phyloP scores from a whole-genome alignment of 2,797 vertebrate genomes.

The Euphonia xanthogaster region DNA sequence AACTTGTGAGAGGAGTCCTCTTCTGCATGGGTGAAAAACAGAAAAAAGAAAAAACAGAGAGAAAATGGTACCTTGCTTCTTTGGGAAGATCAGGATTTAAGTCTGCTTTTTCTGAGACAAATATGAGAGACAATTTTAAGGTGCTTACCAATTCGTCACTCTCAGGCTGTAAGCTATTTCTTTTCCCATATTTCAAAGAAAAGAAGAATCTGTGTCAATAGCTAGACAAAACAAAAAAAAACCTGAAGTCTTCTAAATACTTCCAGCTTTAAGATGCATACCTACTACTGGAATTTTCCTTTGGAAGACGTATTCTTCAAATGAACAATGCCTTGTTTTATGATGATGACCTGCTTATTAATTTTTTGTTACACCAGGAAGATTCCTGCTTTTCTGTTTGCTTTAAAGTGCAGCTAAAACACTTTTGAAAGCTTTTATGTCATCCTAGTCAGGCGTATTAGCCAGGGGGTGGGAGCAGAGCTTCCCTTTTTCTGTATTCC shows the following conservation, averaged over 20 bases:
- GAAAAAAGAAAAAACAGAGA: neutral
- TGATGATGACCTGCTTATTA: neutral
- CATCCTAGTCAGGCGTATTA: neutral
- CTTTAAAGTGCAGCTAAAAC: neutral
- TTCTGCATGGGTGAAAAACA: rapidly evolving
- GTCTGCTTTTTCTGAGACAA: neutral
- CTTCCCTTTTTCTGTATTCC: neutral
- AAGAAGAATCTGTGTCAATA: neutral
- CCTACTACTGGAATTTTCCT: neutral
- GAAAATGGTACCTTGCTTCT: neutral
- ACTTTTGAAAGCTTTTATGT: neutral
- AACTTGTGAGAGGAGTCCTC: neutral
- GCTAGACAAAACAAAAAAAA: neutral
- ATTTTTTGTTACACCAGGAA: neutral
- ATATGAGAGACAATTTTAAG: neutral
- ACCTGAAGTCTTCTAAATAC: neutral
- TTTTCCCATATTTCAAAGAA: neutral
- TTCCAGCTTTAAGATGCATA: neutral
- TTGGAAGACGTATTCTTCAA: neutral
- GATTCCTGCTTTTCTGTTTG: neutral
- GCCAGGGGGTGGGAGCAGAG: neutral
- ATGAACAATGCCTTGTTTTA: neutral
- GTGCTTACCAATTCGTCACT: neutral
- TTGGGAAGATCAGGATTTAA: neutral
- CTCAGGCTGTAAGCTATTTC: neutral